Evolutionary conservation across 2,797 vertebrate genomes (phyloP).

Genomic region (Hybognathus amarus): DNA sequence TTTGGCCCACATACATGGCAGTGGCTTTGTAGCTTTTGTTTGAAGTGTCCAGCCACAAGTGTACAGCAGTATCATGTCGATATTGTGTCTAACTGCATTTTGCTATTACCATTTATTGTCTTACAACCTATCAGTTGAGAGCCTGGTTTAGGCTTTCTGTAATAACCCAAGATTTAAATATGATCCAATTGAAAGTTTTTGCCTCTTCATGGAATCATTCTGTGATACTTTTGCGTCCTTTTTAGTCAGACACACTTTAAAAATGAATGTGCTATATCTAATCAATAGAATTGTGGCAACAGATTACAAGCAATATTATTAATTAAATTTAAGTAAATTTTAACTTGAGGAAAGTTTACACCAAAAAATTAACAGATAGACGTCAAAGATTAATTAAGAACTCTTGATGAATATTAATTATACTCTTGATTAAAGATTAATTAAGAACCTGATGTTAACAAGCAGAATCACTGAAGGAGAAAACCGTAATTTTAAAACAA

Average conservation of each 20-base stretch:
- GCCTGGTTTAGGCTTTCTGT: neutral
- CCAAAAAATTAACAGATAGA: too few species aligned
- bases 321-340: too few species aligned
- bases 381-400: too few species aligned
- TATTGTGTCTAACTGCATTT: neutral
- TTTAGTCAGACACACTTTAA: neutral
- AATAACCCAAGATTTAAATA: neutral
- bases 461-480: too few species aligned
- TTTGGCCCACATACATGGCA: slow-evolving; percentile 20
- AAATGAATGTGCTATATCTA: too few species aligned
- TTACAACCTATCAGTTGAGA: neutral
- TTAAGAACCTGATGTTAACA: too few species aligned
- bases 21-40: slow-evolving; percentile 16
- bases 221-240: neutral
- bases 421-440: too few species aligned
- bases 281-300: too few species aligned
- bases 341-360: too few species aligned
- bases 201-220: neutral
- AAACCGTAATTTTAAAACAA: too few species aligned
- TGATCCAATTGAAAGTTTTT: neutral
- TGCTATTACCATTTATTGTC: neutral
- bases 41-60: slow-evolving; percentile 7
- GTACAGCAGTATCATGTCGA: neutral
- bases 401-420: too few species aligned
- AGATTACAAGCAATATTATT: too few species aligned